phyloP scores from a whole-genome alignment of 2,797 vertebrate species.

The Bothrops alternatus region DNA sequence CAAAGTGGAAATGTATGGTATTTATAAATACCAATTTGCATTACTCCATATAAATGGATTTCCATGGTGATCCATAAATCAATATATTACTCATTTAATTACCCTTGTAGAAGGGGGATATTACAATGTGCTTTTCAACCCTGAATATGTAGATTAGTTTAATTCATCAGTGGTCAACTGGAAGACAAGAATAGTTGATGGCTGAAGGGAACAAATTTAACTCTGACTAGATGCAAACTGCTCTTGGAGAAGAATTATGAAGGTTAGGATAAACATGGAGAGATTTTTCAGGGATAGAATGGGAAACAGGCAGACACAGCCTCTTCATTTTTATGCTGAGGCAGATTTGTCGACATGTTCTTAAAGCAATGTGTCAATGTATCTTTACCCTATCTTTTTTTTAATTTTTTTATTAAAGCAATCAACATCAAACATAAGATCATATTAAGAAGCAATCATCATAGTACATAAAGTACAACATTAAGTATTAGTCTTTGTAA shows the following conservation, averaged over 20 bases:
- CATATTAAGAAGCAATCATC: too few relatives aligned
- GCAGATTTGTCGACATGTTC: not conserved
- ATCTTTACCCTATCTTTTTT: not conserved
- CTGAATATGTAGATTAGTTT: not conserved
- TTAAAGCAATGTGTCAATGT: not conserved
- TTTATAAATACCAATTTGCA: not conserved
- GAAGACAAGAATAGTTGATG: not conserved
- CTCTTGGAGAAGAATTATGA: not conserved
- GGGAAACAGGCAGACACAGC: not conserved
- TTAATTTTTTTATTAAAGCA: too few relatives aligned
- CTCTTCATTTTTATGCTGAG: not conserved
- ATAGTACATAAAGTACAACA: too few relatives aligned
- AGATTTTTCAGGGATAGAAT: not conserved
- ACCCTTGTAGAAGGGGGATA: not conserved
- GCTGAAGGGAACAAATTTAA: not conserved
- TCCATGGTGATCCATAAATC: not conserved
- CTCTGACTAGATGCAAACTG: not conserved
- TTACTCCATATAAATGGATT: not conserved
- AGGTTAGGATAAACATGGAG: not conserved
- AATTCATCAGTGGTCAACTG: not conserved
- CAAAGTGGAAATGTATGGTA: not conserved
- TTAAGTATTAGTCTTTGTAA: too few relatives aligned
- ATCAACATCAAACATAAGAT: too few relatives aligned
- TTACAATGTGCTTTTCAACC: not conserved
- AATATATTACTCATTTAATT: not conserved